These are phyloP conservation scores for Edolisoma coerulescens DNA, from an alignment of 2,113 vertebrate species.

Conservation along the genomic window DNA sequence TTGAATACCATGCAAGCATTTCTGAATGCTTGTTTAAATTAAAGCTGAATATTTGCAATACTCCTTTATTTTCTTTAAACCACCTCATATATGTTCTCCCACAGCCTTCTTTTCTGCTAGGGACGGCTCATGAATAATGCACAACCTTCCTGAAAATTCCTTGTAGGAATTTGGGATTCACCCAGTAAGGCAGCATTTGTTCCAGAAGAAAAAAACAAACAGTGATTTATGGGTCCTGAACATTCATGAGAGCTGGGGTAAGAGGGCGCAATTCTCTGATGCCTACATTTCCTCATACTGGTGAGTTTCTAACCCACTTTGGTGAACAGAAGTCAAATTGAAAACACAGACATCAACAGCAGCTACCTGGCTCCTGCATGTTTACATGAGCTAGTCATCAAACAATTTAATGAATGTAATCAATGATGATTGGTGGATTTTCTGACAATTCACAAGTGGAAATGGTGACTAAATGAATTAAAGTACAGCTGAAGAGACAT, in stretches of 20 bases:
- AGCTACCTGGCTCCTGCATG: background rate
- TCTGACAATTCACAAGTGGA: background rate
- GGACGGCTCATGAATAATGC: background rate
- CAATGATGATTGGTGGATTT: background rate
- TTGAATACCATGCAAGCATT: background rate
- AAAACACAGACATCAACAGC: background rate
- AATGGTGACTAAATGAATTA: background rate
- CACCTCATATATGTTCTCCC: background rate
- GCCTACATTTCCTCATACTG: rapidly evolving
- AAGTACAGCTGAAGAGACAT: background rate
- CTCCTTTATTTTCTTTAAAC: background rate
- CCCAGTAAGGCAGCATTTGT: background rate
- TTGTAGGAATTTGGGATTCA: background rate
- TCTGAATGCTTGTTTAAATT: background rate
- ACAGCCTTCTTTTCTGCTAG: background rate
- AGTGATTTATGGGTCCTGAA: background rate
- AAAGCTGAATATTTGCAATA: background rate
- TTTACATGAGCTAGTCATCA: background rate
- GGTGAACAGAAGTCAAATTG: background rate
- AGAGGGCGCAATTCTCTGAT: background rate
- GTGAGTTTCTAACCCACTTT: background rate
- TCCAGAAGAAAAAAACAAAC: background rate
- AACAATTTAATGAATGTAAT: background rate
- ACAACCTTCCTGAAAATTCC: background rate
- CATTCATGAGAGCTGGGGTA: background rate